Conservation (phyloP, 2,113 vertebrate species). For the Potamarius usumacintae region DNA sequence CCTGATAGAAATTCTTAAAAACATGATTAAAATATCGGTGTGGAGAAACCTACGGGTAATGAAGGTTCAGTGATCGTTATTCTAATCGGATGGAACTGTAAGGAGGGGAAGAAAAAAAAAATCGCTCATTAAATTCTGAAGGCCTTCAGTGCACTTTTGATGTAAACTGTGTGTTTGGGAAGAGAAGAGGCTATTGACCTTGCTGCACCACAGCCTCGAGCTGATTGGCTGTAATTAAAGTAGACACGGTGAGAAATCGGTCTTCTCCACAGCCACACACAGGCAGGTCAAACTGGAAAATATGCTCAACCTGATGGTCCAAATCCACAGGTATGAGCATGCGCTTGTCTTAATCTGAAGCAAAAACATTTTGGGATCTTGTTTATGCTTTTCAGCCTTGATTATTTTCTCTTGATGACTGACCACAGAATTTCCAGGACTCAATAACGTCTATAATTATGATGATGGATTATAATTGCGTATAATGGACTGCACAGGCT, state of each 20-base stretch:
- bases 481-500: background rate
- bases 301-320: background rate
- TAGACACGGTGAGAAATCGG: background rate
- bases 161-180: conserved; percentile 23
- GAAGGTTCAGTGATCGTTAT: background rate
- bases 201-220: conserved; percentile 6
- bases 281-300: background rate
- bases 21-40: background rate
- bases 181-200: conserved; percentile 33
- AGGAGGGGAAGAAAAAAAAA: background rate
- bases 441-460: background rate
- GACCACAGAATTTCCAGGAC: background rate
- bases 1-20: background rate
- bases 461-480: background rate
- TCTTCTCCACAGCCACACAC: background rate
- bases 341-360: background rate
- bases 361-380: conserved; percentile 4
- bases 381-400: background rate
- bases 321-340: background rate
- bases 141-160: conserved; percentile 12
- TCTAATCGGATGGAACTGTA: background rate
- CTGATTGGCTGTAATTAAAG: conserved; percentile 29
- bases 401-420: background rate
- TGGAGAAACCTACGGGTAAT: background rate
- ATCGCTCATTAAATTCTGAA: background rate